Evolutionary conservation across 2,113 vertebrate species (phyloP), one percentile per base, ranked within the genome.

Genomic region (Leuciscus idus): DNA sequence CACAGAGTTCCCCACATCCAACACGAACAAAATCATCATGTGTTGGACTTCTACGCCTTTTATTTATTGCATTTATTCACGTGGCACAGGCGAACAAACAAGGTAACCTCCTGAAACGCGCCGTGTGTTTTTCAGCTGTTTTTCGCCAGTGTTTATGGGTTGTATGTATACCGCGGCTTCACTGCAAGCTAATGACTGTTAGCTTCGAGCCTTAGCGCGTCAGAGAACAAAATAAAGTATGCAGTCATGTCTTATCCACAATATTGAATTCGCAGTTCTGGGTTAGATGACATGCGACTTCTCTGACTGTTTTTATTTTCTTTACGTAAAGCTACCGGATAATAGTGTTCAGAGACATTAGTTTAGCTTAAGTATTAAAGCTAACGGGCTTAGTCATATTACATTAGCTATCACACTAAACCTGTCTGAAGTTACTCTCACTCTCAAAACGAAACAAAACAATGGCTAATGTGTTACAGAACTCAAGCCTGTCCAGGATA

Each of bases 11-110:
- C 76, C 88, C 89, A 59, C 91, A 79, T 70, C 84, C 66, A 87
- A 75, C 88, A 30, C 86, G 85, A 90, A 88, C 91, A 26, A 92
- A 91, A 90, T 87, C 90, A 43, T 48, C 90, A 52, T 93, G 91
- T 85, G 4, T 93, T n/a, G 92, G 93, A 90, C 73, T 95, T 48
- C 78, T 95, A 89, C 91, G 94, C 90, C 89, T 95, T 87, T 92
- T 96, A 95, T 95, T 96, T 95, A 95, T 96, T 94, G 92, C 93
- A 93, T 92, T 94, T 90, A 93, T 95, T 89, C 94, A 96, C 87
- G 77, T 91, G 90, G 88, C 93, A 89, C 91, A 93, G 86, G 94
- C 94, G 83, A 94, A 94, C 89, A 94, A 95, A 91, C 93, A 96
- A 95, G 95, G 95, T 96, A 82, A 89, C 50, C 26, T 6, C 10